phyloP scores from a whole-genome alignment of 2,113 vertebrate genomes.

The Solenodon paradoxus region DNA sequence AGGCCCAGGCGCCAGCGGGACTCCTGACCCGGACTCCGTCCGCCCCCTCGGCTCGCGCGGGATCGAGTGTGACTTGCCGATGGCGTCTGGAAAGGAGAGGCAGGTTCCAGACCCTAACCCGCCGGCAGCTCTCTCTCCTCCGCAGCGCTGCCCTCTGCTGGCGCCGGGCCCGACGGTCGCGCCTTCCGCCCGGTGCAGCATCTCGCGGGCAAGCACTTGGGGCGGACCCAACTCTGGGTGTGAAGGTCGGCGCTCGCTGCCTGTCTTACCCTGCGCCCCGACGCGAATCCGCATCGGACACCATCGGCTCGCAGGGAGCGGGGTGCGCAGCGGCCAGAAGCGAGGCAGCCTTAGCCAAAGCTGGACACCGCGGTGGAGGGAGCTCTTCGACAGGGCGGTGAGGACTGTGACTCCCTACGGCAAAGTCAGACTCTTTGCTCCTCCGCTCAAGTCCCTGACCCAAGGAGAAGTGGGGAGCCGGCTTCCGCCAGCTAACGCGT shows the following conservation, averaged over 20 bases:
- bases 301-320: no score
- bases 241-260: background rate
- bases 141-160: constrained; percentile 69
- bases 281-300: no score
- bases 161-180: background rate
- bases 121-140: background rate
- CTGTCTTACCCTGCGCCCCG: accelerated
- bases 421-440: no score
- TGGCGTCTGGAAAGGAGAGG: background rate
- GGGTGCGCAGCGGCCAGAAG: background rate
- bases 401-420: accelerated
- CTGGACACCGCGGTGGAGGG: background rate
- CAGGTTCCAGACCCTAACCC: background rate
- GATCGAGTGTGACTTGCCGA: background rate
- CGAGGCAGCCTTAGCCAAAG: background rate
- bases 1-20: background rate
- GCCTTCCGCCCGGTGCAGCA: background rate
- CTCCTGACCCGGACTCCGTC: background rate
- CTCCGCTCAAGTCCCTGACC: background rate
- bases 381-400: background rate
- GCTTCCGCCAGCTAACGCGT: background rate
- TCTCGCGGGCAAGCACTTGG: background rate
- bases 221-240: background rate
- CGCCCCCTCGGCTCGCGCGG: background rate
- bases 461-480: background rate